A percentile compares a stretch with the other conserved stretches of the same genome.
These are phyloP conservation scores for Clarias fuscus DNA, from an alignment of 2,797 vertebrate genomes.

Conservation along the genomic window DNA sequence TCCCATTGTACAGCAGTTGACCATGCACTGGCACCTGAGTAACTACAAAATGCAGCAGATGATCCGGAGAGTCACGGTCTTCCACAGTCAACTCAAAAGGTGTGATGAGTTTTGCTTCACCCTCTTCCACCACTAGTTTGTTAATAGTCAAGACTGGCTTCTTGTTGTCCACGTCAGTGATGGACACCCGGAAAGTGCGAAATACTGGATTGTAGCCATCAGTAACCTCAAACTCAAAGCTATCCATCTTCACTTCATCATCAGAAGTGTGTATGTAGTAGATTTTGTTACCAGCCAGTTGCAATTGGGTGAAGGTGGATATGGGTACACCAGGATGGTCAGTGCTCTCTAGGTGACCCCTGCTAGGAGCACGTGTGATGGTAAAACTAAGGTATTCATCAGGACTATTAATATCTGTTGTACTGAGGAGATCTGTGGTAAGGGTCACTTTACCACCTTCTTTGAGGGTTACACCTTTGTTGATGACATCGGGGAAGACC, in stretches of 20 bases:
- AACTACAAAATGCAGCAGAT: slow-evolving; percentile 77
- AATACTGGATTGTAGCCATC: slow-evolving; percentile 83
- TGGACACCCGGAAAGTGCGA: slow-evolving; percentile 82
- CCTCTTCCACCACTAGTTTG: slow-evolving; percentile 78
- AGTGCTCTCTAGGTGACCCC: slow-evolving; percentile 82
- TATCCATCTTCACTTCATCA: slow-evolving; percentile 86
- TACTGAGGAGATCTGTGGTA: slow-evolving; percentile 84
- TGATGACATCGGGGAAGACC: slow-evolving; percentile 83
- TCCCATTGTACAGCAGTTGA: slow-evolving; percentile 81
- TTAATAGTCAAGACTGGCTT: slow-evolving; percentile 83
- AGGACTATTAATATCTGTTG: slow-evolving; percentile 83
- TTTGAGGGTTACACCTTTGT: slow-evolving; percentile 84
- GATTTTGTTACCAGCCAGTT: slow-evolving; percentile 85
- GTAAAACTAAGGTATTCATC: slow-evolving; percentile 82
- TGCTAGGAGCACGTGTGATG: slow-evolving; percentile 79
- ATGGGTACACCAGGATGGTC: slow-evolving; percentile 80
- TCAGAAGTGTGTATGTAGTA: slow-evolving; percentile 85
- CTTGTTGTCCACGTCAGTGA: slow-evolving; percentile 86
- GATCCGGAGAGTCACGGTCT: slow-evolving; percentile 82
- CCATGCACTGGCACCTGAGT: slow-evolving; percentile 84
- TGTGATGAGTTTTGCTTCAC: slow-evolving; percentile 81
- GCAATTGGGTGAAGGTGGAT: slow-evolving; percentile 82
- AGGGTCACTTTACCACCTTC: slow-evolving; percentile 83
- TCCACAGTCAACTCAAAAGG: slow-evolving; percentile 85
- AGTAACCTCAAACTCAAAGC: slow-evolving; percentile 87